These are phyloP conservation scores for Phalacrocorax brasilianus DNA, from an alignment of 2,113 vertebrate species.

Conservation along the genomic window DNA sequence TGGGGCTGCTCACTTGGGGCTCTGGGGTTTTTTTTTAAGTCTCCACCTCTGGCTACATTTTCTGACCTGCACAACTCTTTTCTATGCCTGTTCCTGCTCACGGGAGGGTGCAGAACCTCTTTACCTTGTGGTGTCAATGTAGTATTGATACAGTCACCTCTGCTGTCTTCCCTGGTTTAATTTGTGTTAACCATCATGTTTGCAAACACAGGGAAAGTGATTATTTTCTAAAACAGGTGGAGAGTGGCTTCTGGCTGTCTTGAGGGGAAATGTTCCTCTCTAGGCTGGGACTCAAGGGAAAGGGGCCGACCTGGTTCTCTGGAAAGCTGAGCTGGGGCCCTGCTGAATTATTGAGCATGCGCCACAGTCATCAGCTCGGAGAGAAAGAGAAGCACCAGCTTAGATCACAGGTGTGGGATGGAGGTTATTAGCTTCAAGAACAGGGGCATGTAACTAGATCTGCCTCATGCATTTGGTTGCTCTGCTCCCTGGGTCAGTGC, in stretches of 20 bases:
- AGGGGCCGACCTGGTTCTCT: neutral
- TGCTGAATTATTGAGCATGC: slow-evolving; percentile 50
- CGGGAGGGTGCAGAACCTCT: neutral
- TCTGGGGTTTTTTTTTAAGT: neutral
- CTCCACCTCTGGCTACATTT: neutral
- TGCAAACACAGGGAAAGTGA: slow-evolving; percentile 10
- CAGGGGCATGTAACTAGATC: neutral
- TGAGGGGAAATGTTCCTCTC: neutral
- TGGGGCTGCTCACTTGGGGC: neutral
- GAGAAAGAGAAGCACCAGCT: neutral
- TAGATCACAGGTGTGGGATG: slow-evolving; percentile 22
- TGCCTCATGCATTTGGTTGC: neutral
- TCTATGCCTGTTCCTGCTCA: neutral
- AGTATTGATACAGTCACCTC: neutral
- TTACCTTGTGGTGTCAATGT: neutral
- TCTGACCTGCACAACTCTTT: neutral
- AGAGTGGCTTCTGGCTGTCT: neutral
- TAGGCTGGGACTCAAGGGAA: neutral
- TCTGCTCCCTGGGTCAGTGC: neutral
- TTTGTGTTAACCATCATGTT: neutral
- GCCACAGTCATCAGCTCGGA: neutral
- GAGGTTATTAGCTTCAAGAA: neutral
- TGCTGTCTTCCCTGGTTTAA: neutral
- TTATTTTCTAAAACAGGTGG: neutral
- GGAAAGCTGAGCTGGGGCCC: slow-evolving; percentile 18